Evolutionary conservation across 1,140 invertebrate species (phyloP).

Genomic region (Drosophila sp.): DNA sequence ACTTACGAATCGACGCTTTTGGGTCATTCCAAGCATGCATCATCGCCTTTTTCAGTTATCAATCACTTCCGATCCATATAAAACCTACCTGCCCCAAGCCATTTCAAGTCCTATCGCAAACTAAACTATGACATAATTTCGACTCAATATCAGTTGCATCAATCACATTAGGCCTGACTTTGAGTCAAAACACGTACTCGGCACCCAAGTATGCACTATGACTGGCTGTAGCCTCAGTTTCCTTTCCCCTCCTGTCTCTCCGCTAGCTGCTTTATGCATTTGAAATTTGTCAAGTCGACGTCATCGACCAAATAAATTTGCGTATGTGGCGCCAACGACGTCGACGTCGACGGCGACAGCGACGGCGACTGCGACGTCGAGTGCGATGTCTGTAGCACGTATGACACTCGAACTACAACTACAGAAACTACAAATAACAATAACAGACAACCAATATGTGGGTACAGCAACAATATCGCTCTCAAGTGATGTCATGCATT

Average conservation of each 20-base stretch:
- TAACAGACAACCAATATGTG: constrained; percentile 3
- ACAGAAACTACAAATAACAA: constrained; percentile 21
- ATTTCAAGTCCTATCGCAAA: constrained; percentile 34
- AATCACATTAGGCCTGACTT: constrained; percentile 64
- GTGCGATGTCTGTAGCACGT: constrained; percentile 63
- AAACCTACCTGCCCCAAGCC: constrained; percentile 36
- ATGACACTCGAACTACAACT: constrained; percentile 56
- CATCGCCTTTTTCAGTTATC: constrained; percentile 47
- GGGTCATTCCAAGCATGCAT: constrained; percentile 25
- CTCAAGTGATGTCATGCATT: constrained; percentile 76
- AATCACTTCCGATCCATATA: constrained; percentile 57
- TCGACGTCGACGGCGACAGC: no score
- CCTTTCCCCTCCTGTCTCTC: not conserved
- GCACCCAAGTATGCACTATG: constrained; percentile 28
- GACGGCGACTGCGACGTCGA: no score
- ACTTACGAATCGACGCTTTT: constrained; percentile 24
- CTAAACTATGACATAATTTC: constrained; percentile 58
- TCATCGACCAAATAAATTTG: constrained; percentile 73
- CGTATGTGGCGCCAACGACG: constrained; percentile 72
- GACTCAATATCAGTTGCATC: constrained; percentile 58
- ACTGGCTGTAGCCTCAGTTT: constrained; percentile 7
- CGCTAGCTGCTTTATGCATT: constrained; percentile 38
- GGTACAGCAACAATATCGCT: constrained; percentile 30
- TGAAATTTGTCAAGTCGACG: constrained; percentile 45
- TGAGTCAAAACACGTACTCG: constrained; percentile 61